Evolutionary conservation across 2,797 vertebrate species (phyloP).

Genomic region (Phoeniculus purpureus): DNA sequence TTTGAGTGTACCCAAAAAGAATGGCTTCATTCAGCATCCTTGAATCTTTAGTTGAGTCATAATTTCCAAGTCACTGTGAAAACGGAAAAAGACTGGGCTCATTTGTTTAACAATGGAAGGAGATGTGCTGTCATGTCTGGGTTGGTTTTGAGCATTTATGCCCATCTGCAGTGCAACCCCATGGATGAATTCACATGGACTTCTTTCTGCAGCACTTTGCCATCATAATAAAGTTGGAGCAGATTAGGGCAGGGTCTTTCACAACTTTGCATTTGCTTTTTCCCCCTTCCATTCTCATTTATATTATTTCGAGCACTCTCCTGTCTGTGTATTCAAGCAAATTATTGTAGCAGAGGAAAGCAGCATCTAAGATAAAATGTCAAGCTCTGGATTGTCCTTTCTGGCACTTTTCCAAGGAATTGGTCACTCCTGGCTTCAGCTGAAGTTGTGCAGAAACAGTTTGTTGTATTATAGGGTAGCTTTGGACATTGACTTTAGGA

Average conservation of each 20-base stretch:
- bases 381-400: neutral
- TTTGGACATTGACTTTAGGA: neutral
- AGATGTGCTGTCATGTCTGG: neutral
- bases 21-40: neutral
- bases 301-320: neutral
- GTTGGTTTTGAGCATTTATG: neutral
- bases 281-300: neutral
- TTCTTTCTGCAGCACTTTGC: neutral
- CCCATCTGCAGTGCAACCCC: neutral
- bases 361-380: neutral
- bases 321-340: neutral
- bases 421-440: neutral
- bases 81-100: neutral
- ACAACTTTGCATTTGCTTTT: rapidly evolving
- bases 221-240: neutral
- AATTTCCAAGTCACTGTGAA: neutral
- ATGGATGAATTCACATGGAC: neutral
- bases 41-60: neutral
- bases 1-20: neutral
- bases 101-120: neutral
- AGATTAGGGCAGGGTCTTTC: neutral
- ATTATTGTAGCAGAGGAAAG: neutral
- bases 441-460: neutral
- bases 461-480: neutral
- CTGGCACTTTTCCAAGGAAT: neutral